A percentile compares a stretch with the other conserved stretches of the same genome.
These are phyloP conservation scores for Drosophila burlai DNA, from an alignment of 1,140 invertebrate species.

Conservation along the genomic window DNA sequence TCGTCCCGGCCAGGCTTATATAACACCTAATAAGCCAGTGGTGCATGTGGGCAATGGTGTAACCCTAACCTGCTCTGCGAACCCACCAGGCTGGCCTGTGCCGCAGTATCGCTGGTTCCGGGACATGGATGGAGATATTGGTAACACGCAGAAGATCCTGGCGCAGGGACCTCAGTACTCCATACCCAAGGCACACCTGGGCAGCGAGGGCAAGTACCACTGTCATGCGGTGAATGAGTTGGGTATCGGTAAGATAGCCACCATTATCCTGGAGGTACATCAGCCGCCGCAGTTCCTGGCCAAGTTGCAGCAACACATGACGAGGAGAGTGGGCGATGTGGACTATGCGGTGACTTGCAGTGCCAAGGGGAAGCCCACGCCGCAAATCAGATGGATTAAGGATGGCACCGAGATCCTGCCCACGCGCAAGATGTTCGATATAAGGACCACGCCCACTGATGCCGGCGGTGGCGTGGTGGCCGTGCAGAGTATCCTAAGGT, in stretches of 20 bases:
- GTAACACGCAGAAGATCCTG: constrained; percentile 88
- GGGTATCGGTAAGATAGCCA: constrained; percentile 93
- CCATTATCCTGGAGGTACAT: constrained; percentile 93
- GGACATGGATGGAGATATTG: constrained; percentile 88
- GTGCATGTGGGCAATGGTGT: constrained; percentile 93
- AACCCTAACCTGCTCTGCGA: constrained; percentile 93
- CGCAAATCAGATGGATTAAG: constrained; percentile 94
- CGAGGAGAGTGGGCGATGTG: constrained; percentile 91
- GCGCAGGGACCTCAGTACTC: constrained; percentile 92
- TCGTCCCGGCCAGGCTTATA: constrained; percentile 92
- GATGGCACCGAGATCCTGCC: constrained; percentile 92
- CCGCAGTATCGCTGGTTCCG: constrained; percentile 96
- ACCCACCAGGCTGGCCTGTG: constrained; percentile 94
- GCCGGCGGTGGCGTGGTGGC: constrained; percentile 91
- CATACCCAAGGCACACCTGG: constrained; percentile 92
- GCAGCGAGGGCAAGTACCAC: constrained; percentile 94
- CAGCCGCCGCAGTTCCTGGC: constrained; percentile 93
- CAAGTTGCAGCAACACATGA: constrained; percentile 92
- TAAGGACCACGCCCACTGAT: constrained; percentile 91
- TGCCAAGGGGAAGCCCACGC: constrained; percentile 94
- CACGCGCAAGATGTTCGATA: constrained; percentile 91
- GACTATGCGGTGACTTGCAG: constrained; percentile 93
- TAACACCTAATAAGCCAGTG: constrained; percentile 93
- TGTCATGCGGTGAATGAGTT: constrained; percentile 96
- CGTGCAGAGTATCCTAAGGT: constrained; percentile 93